A percentile compares a stretch with the other conserved stretches of the same genome.
These are phyloP conservation scores for Odontocerum albicorne DNA, from an alignment of 2,888 invertebrate genomes.

Conservation along the genomic window DNA sequence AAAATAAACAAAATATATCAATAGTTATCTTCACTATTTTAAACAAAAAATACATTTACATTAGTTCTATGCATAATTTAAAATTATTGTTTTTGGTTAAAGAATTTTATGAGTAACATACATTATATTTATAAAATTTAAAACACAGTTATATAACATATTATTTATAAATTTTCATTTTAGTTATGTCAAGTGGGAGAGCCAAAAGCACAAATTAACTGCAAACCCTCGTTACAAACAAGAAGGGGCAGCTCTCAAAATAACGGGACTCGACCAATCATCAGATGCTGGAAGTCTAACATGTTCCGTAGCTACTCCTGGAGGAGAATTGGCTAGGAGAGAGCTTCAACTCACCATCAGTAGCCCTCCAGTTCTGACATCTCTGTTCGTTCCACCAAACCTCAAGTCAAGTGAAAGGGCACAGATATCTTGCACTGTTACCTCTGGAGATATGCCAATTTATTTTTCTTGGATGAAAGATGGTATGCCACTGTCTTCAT, in stretches of 20 bases:
- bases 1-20: too few species aligned
- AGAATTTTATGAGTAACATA: too few species aligned
- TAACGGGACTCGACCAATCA: constrained; percentile 62
- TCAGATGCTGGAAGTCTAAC: constrained; percentile 79
- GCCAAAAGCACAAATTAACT: constrained; percentile 26
- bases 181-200: constrained; percentile 69
- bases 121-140: background rate
- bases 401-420: constrained; percentile 78
- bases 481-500: constrained; percentile 64
- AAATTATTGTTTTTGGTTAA: too few species aligned
- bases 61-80: too few species aligned
- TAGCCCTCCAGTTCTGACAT: constrained; percentile 78
- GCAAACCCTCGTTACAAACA: constrained; percentile 51
- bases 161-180: constrained; percentile 39
- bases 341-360: constrained; percentile 64
- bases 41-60: too few species aligned
- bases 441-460: constrained; percentile 69
- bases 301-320: constrained; percentile 74
- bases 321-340: constrained; percentile 74
- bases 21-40: too few species aligned
- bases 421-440: constrained; percentile 82
- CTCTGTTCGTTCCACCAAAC: constrained; percentile 80
- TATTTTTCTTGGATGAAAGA: constrained; percentile 69
- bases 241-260: constrained; percentile 62
- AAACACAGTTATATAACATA: background rate